These are phyloP conservation scores for Tribolium madens DNA, from an alignment of 1,140 invertebrate genomes.

Conservation along the genomic window DNA sequence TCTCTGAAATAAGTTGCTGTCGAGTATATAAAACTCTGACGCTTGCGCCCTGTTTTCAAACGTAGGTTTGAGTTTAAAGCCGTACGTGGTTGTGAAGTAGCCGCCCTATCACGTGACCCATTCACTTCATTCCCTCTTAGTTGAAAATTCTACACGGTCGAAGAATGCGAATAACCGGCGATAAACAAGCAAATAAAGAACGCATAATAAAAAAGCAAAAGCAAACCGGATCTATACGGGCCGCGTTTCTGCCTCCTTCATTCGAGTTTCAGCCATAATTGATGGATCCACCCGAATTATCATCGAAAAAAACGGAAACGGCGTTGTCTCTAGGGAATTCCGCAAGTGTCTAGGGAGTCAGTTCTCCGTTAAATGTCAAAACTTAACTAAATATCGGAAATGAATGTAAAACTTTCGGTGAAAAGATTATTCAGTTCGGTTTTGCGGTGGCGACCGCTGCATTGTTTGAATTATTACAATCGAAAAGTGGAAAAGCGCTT, in stretches of 20 bases:
- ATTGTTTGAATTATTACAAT: conserved; percentile 34
- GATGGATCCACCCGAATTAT: conserved; percentile 18
- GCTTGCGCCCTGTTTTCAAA: conserved; percentile 37
- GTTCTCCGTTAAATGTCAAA: conserved; percentile 3
- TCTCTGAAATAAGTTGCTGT: conserved; percentile 11
- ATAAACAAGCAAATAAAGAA: conserved; percentile 50
- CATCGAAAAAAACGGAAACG: not conserved
- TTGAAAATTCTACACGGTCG: conserved; percentile 46
- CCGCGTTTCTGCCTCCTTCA: no score
- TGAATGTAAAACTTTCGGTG: not conserved
- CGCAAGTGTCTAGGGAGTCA: not conserved
- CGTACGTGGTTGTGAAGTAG: conserved; percentile 43
- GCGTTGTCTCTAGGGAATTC: not conserved
- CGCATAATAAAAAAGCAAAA: conserved; percentile 4
- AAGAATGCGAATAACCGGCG: conserved; percentile 52
- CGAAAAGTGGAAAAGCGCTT: conserved; percentile 28
- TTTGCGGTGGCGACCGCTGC: not conserved
- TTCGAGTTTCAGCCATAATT: not conserved
- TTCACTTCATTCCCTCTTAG: conserved; percentile 40
- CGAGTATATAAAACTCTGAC: not conserved
- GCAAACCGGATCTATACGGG: not conserved
- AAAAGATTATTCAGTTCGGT: not conserved
- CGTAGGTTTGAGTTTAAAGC: conserved; percentile 33
- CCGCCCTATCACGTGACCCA: conserved; percentile 52
- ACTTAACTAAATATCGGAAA: conserved; percentile 27